Conservation (phyloP, 1,140 invertebrate species). For the Drosophila takahashii region DNA sequence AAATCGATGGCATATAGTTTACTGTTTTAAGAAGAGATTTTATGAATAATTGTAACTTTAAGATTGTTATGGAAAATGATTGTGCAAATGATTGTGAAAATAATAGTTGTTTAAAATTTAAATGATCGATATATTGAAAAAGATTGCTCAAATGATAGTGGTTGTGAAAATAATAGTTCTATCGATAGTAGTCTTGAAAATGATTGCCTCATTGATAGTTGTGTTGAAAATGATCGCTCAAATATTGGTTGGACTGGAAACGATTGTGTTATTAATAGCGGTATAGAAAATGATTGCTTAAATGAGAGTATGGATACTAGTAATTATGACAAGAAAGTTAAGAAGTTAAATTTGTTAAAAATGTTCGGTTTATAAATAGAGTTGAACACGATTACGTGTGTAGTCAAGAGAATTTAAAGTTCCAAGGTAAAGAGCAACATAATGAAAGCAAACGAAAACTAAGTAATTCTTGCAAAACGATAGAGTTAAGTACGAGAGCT, state of each 20-base stretch:
- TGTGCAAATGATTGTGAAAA: background rate
- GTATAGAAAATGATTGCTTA: no score
- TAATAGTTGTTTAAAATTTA: background rate
- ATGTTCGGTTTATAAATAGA: no score
- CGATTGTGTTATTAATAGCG: no score
- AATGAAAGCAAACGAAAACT: no score
- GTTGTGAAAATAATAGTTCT: background rate
- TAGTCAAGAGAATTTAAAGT: no score
- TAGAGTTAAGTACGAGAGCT: no score
- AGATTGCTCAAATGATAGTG: background rate
- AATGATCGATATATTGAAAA: background rate
- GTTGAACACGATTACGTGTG: no score
- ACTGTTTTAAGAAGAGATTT: conserved; percentile 5
- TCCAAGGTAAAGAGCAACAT: no score
- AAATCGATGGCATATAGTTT: background rate
- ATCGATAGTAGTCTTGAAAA: background rate
- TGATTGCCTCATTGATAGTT: background rate
- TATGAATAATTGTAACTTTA: conserved; percentile 12
- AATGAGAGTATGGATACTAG: no score
- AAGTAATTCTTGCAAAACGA: no score
- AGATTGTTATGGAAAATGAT: background rate
- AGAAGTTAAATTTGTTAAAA: no score
- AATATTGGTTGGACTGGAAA: background rate
- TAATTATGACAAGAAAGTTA: no score
- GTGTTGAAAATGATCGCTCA: background rate